Percentiles rank a stretch among this genome's conserved stretches.
phyloP scores from a whole-genome alignment of 2,888 invertebrate genomes.

The Agrochola lychnidis region DNA sequence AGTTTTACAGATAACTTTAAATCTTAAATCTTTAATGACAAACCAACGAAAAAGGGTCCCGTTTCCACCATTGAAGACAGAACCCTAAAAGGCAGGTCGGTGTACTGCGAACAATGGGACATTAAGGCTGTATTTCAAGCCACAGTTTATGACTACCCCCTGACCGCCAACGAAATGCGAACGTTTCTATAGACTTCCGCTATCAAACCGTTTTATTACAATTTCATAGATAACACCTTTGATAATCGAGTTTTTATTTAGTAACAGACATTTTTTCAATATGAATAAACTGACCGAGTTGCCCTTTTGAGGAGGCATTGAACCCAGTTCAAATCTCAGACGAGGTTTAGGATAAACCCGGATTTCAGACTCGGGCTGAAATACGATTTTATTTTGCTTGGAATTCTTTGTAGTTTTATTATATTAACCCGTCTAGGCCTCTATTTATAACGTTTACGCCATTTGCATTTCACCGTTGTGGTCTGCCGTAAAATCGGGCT shows the following conservation, averaged over 20 bases:
- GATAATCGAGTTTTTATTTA: constrained; percentile 52
- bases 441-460: constrained; percentile 18
- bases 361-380: constrained; percentile 30
- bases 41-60: not conserved
- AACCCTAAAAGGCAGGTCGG: constrained; percentile 63
- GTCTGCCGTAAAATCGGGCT: not conserved
- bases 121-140: constrained; percentile 65
- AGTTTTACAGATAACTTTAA: not conserved
- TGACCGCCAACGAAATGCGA: constrained; percentile 56
- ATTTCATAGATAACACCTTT: constrained; percentile 60
- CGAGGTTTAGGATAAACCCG: constrained; percentile 23
- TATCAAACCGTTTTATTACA: constrained; percentile 58
- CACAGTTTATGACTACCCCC: constrained; percentile 60
- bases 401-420: constrained; percentile 16
- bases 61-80: constrained; percentile 2
- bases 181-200: constrained; percentile 64
- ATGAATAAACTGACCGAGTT: constrained; percentile 23
- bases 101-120: constrained; percentile 64
- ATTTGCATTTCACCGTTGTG: not conserved
- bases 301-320: constrained; percentile 47
- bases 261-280: constrained; percentile 15
- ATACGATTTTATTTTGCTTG: constrained; percentile 18
- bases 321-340: constrained; percentile 32
- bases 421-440: constrained; percentile 10
- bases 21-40: not conserved